Base-by-base conservation (phyloP, 2,888 invertebrate species). In the Ectropis crepuscularia region DNA sequence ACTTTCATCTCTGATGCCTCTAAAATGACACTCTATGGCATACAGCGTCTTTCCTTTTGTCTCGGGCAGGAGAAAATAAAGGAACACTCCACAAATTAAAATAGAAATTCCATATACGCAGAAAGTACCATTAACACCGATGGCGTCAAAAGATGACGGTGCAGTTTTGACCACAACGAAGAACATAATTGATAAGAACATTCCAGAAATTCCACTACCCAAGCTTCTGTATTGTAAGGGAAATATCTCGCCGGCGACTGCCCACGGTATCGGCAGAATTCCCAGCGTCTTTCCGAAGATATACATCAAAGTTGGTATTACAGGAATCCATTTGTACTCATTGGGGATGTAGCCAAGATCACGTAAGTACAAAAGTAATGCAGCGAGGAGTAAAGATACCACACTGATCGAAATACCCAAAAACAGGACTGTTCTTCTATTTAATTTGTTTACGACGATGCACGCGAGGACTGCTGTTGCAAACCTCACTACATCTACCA, bases 241-340 rank as follows among this genome's bases (percentile, higher is more conserved):
- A 71, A 95, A 96, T 5, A 96, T 88, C 79, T 96, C 96, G 0
- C 96, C 96, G 64, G 95, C 94, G 79, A 96, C 94, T 9, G 95
- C 94, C 94, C 96, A 96, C 0, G 96, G 96, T 57, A 96, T 87
- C 0, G 96, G 95, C 37, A 95, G 78, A 43, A 95, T 89, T 0
- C 96, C 95, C 9, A 94, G 78, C 0, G 94, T 93, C 57, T 94
- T 91, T 10, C 94, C 94, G 36, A 93, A 91, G 11, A 94, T 94
- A 63, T 95, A 95, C 0, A 83, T 70, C 64, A 95, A 68, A 43
- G 94, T 83, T 63, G 93, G 88, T 76, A 94, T 79, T 59, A 94
- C 84, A 0, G 94, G 90, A 0, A 85, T 72, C 92, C 93, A 94
- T 70, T 85, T 81, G 66, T 86, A 87, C 12, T 81, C 71, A 11